Evolutionary conservation across 2,797 vertebrate species (phyloP), one percentile per base, ranked within the genome.

Genomic region (Percopsis omiscomaycus): DNA sequence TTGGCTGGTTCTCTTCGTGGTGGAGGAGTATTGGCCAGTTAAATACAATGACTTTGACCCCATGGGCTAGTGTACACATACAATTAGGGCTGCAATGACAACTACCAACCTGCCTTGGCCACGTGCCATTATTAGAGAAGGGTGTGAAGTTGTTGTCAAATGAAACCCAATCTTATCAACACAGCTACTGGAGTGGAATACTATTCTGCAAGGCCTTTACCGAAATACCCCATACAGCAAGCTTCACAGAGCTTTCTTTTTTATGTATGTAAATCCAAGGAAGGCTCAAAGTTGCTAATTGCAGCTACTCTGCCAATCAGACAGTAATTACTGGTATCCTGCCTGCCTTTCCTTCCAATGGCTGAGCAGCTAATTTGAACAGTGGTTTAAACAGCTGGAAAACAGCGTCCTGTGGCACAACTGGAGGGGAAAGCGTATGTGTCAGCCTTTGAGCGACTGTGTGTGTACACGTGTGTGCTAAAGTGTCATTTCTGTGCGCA

Each of bases 361-460:
- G 88, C 90, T 92, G 89, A 93, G 92, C 92, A 89, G 85, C 90
- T 94, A 92, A 94, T 93, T 92, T 92, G 89, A 93, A 91, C 90
- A 71, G 80, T 57, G 87, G 87, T 87, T 92, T 90, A 89, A 94
- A 92, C 93, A 94, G 93, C 92, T 93, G 93, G 91, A 78, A 84
- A 91, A 86, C 82, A 82, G 82, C 76, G 81, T 89, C 87, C 83
- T 79, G 84, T 86, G 78, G 87, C 89, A 82, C 74, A 86, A 84
- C 81, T 80, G 68, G 69, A 83, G 84, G 84, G 65, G 51, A 56
- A 54, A 44, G 56, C 59, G 68, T 76, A 73, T 62, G 79, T 73
- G 71, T 66, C 66, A 78, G 71, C 27, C 65, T 79, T 77, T 61
- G 55, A 69, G 73, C 45, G 42, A 22, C 9, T 52, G 32, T 61